Base-by-base conservation (phyloP, 2,888 invertebrate species). In the Nomada lathburiana region DNA sequence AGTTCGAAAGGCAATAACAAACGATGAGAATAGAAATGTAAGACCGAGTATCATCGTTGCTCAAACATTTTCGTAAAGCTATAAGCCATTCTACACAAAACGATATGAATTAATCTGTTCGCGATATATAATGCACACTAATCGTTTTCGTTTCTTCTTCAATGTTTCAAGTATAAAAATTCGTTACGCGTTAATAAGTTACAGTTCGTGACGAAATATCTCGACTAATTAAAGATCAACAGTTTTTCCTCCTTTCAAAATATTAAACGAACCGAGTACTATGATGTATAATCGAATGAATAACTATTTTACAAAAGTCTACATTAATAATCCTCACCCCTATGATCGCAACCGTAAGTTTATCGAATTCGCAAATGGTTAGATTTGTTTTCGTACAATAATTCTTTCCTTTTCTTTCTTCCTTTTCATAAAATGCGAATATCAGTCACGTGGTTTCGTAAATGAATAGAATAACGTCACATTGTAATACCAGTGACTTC, bases 261-360 rank as follows among this genome's bases (percentile, higher is more conserved):
- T 53, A 60, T 63, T n/a, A 72, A 55, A 86, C 52, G 67, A 76
- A 75, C 68, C 55, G 65, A 69, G 53, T 64, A 73, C 68, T 67
- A 73, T 29, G 57, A 69, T 47, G 72, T 63, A 36, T 65, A 11
- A 59, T 71, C 76, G 67, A 50, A 79, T 67, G 75, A 62, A 71
- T 76, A 80, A 77, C 76, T 86, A 86, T 86, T 80, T 82, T 86
- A 86, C 86, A 86, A 86, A 86, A 84, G 80, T 76, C 76, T 86
- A 86, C 76, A 80, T 77, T 70, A 71, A 64, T 71, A 65, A 77
- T 74, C 23, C 73, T 84, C 82, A 80, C 80, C 86, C 76, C 57
- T n/a, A 47, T 29, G 4, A 67, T 29, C n/a, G n/a, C 29, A 36
- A 42, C 5, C n/a, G 20, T 73, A 63, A 77, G 75, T 82, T 70